Evolutionary conservation across 2,113 vertebrate species (phyloP), one percentile per base, ranked within the genome.

Genomic region (Ptyas mucosa): DNA sequence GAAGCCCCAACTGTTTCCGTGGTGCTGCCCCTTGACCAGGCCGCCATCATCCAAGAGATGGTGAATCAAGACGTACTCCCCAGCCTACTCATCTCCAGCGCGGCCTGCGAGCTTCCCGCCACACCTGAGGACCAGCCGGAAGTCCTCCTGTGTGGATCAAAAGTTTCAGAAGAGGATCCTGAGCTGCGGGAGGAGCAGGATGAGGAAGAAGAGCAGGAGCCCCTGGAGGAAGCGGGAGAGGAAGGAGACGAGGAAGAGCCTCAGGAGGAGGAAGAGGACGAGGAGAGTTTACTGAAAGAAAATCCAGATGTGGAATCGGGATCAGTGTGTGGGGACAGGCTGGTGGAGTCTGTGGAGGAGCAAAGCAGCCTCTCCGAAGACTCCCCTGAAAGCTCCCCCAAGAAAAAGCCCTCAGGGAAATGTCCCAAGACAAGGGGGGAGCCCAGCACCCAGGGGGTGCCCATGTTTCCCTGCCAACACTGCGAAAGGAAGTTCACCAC

Each of bases 401-500:
- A 97, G 94, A 95, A 96, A 52, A 96, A 95, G 20, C 94, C 97
- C 0, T 51, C 94, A 29, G 91, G 89, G 26, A 97, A 90, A 91
- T 95, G 96, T 93, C 95, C 96, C 1, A 97, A 96, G 94, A 88
- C 86, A 0, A 97, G 96, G 92, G 97, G 96, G 2, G 97, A 98
- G 91, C 96, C 98, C 75, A 98, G 98, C 0, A 87, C 95, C 5
- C 98, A 96, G 91, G 98, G 97, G 61, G 92, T 97, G 0, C 98
- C 97, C 0, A 98, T 97, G 96, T 99, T 98, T 91, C 98, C 98
- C 4, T 99, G 98, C 94, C 98, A 98, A 90, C 98, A 98, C 20
- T 99, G 99, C 87, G 98, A 99, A 92, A 97, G 98, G 93, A 98
- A 97, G 91, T 99, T 99, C 39, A 97, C 97, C 57, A 99, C 98